phyloP scores from a whole-genome alignment of 1,140 invertebrate genomes.

The Physella acuta region DNA sequence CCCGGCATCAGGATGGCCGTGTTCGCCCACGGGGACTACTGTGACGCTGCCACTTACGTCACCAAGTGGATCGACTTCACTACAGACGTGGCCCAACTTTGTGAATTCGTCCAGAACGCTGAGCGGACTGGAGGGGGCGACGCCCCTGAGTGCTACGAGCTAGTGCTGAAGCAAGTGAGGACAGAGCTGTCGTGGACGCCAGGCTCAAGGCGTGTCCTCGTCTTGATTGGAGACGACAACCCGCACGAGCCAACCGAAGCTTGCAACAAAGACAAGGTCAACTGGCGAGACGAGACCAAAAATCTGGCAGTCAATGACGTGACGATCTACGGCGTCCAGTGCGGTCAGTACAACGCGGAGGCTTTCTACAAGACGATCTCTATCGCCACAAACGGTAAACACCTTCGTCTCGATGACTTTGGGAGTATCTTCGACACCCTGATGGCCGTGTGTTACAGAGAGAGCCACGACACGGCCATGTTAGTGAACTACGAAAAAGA shows the following conservation, averaged over 20 bases:
- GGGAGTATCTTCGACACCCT: conserved; percentile 35
- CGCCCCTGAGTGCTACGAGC: too few relatives aligned
- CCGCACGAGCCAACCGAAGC: conserved; percentile 47
- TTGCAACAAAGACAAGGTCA: conserved; percentile 41
- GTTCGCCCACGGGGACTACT: conserved; percentile 47
- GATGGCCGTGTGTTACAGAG: conserved; percentile 41
- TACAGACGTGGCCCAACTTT: too few relatives aligned
- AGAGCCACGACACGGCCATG: conserved; percentile 9
- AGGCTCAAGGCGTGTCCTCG: too few relatives aligned
- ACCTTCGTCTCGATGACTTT: conserved; percentile 33
- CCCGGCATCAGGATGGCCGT: conserved; percentile 41
- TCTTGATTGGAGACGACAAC: conserved; percentile 44
- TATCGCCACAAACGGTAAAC: conserved; percentile 27
- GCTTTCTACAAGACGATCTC: conserved; percentile 25
- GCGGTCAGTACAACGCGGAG: background rate
- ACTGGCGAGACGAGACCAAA: conserved; percentile 47
- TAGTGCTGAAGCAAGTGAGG: too few relatives aligned
- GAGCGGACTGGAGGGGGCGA: conserved; percentile 45
- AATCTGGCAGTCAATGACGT: too few relatives aligned
- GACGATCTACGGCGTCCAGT: conserved; percentile 40
- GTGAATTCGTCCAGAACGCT: conserved; percentile 45
- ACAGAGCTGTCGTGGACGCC: too few relatives aligned
- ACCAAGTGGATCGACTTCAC: conserved; percentile 49
- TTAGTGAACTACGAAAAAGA: conserved; percentile 24
- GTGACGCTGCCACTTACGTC: conserved; percentile 43